Evolutionary conservation across 2,888 invertebrate genomes (phyloP), one percentile per base, ranked within the genome.

Genomic region (Mythimna albipuncta): DNA sequence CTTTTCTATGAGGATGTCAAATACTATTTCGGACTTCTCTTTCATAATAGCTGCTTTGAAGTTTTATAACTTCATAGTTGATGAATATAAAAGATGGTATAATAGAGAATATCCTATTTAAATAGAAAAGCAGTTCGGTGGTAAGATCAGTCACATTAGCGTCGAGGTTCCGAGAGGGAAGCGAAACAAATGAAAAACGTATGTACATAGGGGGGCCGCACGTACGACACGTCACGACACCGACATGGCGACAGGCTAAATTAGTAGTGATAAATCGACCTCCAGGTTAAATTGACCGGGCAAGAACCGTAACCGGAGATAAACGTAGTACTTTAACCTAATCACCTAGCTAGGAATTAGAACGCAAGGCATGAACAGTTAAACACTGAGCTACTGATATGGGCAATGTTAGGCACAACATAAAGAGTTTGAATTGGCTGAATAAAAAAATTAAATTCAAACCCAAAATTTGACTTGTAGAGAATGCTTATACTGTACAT

Each of bases 231-330:
- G 35, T 65, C 79, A 62, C 64, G 55, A 57, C 50, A 61, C 26
- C 50, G 62, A 26, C 26, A 26, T 26, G 26, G 26, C 26, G 26
- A 35, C 52, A 44, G 26, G 47, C 21, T 68, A 38, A 68, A 77
- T 65, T 63, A 47, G 72, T 79, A 19, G 52, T 63, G 52, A 66
- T 72, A 57, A 62, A 72, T 77, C 72, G 62, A 52, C 47, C 26
- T 57, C 19, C 38, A 19, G 62, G 35, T 64, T 41, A 63, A 62
- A 62, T 57, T 69, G 44, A 63, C 26, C 38, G 47, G 11, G 32
- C 70, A 41, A 41, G 52, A 63, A 47, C 62, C 38, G 32, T 47
- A 70, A 32, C 70, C 3, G 54, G 52, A 59, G 64, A 44, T 58
- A 65, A 72, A 68, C 61, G 50, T 71, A 57, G 26, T 63, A 13